Evolutionary conservation across 2,797 vertebrate genomes (phyloP).

Genomic region (Botia kubotai): DNA sequence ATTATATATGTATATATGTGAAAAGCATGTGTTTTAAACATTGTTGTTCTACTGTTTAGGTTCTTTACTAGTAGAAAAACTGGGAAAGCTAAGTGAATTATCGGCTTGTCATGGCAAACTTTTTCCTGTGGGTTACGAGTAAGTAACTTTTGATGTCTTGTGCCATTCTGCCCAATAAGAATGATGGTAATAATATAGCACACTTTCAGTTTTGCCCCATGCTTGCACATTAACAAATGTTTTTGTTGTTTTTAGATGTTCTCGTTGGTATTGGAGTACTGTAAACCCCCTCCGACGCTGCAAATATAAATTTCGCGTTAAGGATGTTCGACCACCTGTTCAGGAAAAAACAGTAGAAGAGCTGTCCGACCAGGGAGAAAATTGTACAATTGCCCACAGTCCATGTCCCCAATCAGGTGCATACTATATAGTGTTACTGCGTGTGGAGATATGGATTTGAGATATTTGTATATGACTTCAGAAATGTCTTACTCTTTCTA

Average conservation of each 20-base stretch:
- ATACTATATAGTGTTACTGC: slow-evolving; percentile 21
- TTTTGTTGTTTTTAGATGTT: slow-evolving; percentile 77
- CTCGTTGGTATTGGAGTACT: slow-evolving; percentile 93
- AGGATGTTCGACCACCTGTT: slow-evolving; percentile 83
- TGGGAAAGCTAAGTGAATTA: slow-evolving; percentile 88
- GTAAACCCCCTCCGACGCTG: slow-evolving; percentile 85
- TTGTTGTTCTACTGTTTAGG: slow-evolving; percentile 68
- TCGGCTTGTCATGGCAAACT: slow-evolving; percentile 86
- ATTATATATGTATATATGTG: background rate
- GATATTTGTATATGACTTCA: background rate
- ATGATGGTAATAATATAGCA: background rate
- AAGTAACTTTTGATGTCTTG: slow-evolving; percentile 67
- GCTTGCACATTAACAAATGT: background rate
- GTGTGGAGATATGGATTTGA: background rate
- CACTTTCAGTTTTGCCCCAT: background rate
- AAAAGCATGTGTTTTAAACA: background rate
- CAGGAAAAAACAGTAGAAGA: slow-evolving; percentile 85
- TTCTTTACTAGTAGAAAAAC: slow-evolving; percentile 86
- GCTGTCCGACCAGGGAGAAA: slow-evolving; percentile 83
- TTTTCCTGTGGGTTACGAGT: slow-evolving; percentile 92
- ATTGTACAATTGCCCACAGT: slow-evolving; percentile 88
- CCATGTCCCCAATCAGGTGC: slow-evolving; percentile 79
- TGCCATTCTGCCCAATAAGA: background rate
- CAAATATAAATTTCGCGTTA: slow-evolving; percentile 88
- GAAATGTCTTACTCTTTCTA: background rate